Percentiles rank a stretch among this genome's conserved stretches.
Conservation (phyloP, 2,888 invertebrate species). For the Laothoe populi region DNA sequence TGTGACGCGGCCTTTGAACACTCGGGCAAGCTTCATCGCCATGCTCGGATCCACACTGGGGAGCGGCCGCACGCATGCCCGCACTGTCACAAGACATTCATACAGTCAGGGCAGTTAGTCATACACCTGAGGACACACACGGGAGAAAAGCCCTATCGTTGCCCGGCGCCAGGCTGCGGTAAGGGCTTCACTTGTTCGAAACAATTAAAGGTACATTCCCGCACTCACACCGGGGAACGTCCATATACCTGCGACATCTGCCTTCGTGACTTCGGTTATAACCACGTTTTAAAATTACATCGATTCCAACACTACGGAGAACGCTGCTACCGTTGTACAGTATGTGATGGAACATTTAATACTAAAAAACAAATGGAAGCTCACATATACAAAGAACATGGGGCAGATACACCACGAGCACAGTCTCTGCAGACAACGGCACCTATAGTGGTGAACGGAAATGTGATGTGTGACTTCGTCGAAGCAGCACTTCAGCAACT, state of each 20-base stretch:
- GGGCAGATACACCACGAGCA: constrained; percentile 79
- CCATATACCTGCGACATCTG: constrained; percentile 97
- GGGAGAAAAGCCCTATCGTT: constrained; percentile 93
- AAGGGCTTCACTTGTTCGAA: constrained; percentile 97
- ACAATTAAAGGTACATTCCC: constrained; percentile 95
- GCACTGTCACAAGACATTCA: constrained; percentile 95
- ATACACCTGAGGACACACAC: constrained; percentile 96
- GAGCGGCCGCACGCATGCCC: constrained; percentile 95
- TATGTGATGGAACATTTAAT: constrained; percentile 95
- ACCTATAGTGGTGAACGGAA: constrained; percentile 62
- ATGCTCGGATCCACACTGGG: constrained; percentile 96
- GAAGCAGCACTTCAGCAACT: constrained; percentile 78
- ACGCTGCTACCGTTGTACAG: constrained; percentile 96
- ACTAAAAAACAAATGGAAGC: constrained; percentile 96
- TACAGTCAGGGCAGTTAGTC: constrained; percentile 95
- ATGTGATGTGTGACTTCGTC: constrained; percentile 75
- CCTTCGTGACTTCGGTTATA: constrained; percentile 95
- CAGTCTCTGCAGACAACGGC: constrained; percentile 60
- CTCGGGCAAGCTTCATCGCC: constrained; percentile 94
- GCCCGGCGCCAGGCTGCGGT: constrained; percentile 92
- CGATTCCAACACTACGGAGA: constrained; percentile 96
- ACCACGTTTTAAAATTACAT: constrained; percentile 95
- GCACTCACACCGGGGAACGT: constrained; percentile 96
- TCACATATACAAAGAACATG: constrained; percentile 87
- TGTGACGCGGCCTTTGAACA: constrained; percentile 96